These are phyloP conservation scores for Saccostrea glomerata DNA, from an alignment of 1,140 invertebrate genomes.

Conservation along the genomic window DNA sequence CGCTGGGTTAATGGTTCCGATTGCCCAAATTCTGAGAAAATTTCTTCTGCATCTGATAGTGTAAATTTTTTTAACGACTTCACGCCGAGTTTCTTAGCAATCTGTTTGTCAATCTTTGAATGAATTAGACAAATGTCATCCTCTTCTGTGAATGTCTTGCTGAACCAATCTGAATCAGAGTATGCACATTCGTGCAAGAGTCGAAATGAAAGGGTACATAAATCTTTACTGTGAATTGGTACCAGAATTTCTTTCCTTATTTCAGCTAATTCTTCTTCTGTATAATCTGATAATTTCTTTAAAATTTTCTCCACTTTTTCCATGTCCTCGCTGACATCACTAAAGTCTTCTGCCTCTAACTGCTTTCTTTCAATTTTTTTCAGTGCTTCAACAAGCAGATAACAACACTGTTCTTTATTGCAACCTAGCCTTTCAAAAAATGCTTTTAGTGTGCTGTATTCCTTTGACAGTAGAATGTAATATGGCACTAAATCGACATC, in stretches of 20 bases:
- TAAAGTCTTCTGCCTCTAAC: not conserved
- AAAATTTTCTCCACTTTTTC: not conserved
- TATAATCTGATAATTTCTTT: not conserved
- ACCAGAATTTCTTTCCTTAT: not conserved
- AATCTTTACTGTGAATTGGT: not conserved
- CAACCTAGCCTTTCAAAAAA: conserved; percentile 3
- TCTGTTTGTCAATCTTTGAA: conserved; percentile 7
- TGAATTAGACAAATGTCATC: conserved; percentile 44
- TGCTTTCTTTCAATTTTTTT: not conserved
- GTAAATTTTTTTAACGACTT: conserved; percentile 50
- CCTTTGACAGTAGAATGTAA: not conserved
- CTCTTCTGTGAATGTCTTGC: conserved; percentile 27
- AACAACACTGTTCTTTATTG: not conserved
- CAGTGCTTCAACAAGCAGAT: not conserved
- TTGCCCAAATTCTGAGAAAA: conserved; percentile 63
- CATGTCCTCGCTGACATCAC: not conserved
- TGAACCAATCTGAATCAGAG: conserved; percentile 16
- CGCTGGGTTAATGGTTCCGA: conserved; percentile 67
- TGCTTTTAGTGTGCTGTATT: not conserved
- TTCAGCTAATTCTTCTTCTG: not conserved
- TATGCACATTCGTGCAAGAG: conserved; percentile 18
- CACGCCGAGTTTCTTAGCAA: conserved; percentile 48
- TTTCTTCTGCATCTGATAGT: conserved; percentile 44
- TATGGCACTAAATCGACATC: not conserved
- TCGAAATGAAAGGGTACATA: not conserved